Percentiles rank a stretch among this genome's conserved stretches.
Conservation (phyloP, 2,113 vertebrate genomes). For the Dromiciops gliroides region DNA sequence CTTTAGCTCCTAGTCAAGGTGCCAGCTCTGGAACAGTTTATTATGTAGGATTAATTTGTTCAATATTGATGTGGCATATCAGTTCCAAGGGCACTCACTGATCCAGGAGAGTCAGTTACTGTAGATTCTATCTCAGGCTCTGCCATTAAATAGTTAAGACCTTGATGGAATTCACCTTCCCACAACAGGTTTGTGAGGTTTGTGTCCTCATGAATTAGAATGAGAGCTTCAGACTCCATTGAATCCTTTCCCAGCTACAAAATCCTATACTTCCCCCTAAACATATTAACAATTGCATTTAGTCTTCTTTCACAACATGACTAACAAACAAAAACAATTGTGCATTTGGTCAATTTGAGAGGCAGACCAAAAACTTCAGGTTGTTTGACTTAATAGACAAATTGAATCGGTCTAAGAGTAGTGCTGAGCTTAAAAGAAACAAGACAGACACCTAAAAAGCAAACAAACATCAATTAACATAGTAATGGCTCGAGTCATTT, state of each 20-base stretch:
- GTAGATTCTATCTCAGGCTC: too few species aligned
- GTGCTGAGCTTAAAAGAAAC: neutral
- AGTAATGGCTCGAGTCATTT: neutral
- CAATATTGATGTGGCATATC: neutral
- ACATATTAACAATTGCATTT: neutral
- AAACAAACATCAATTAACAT: neutral
- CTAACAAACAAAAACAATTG: too few species aligned
- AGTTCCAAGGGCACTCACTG: neutral
- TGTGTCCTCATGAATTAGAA: neutral
- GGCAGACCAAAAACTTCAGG: neutral
- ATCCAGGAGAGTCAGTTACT: neutral
- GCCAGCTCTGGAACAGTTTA: neutral
- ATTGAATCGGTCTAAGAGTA: neutral
- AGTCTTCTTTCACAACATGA: too few species aligned
- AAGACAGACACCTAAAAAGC: neutral
- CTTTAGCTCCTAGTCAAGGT: neutral
- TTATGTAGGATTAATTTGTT: neutral
- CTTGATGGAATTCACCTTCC: neutral
- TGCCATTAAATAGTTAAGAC: neutral
- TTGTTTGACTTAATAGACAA: neutral
- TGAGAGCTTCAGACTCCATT: neutral
- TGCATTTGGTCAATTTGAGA: neutral
- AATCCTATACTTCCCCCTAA: neutral
- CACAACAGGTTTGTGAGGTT: neutral
- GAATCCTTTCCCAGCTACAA: neutral